Conservation (phyloP, 2,797 vertebrate genomes). For the Hapalemur alaotrensis region DNA sequence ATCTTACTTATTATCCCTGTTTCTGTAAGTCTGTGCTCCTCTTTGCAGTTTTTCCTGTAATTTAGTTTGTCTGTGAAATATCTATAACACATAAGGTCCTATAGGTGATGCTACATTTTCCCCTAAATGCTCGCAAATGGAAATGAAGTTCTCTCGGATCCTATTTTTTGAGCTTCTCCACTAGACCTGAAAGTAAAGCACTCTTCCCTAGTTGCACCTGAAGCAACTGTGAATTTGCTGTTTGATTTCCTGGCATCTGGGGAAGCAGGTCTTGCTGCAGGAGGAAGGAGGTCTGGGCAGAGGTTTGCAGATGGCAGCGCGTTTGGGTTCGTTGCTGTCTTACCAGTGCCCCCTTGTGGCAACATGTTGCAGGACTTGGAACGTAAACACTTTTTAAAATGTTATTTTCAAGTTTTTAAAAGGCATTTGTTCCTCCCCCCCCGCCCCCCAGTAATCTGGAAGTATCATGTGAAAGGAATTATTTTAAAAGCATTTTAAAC, state of each 20-base stretch:
- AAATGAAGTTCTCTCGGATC: neutral
- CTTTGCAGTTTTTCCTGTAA: neutral
- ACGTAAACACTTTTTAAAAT: neutral
- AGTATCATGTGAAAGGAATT: neutral
- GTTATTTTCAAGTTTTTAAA: conserved; percentile 27
- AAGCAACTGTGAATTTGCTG: neutral
- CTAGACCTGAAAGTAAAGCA: conserved; percentile 8
- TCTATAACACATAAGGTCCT: neutral
- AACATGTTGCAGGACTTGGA: neutral
- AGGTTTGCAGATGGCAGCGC: rapidly evolving
- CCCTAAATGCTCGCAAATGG: neutral
- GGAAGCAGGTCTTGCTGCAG: neutral
- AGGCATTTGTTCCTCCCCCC: neutral
- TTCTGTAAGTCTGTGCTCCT: neutral
- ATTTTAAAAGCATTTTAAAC: conserved; percentile 22
- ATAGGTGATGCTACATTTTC: neutral
- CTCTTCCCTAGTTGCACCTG: neutral
- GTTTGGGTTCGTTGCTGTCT: neutral
- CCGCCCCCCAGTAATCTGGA: neutral
- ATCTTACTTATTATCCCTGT: neutral
- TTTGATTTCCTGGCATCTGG: neutral
- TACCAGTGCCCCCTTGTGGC: conserved; percentile 58
- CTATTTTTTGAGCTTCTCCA: neutral
- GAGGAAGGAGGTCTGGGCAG: neutral
- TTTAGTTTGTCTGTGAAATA: neutral